These are phyloP conservation scores for Spatulosminthurus flaviceps DNA, from an alignment of 2,888 invertebrate genomes.

Conservation along the genomic window DNA sequence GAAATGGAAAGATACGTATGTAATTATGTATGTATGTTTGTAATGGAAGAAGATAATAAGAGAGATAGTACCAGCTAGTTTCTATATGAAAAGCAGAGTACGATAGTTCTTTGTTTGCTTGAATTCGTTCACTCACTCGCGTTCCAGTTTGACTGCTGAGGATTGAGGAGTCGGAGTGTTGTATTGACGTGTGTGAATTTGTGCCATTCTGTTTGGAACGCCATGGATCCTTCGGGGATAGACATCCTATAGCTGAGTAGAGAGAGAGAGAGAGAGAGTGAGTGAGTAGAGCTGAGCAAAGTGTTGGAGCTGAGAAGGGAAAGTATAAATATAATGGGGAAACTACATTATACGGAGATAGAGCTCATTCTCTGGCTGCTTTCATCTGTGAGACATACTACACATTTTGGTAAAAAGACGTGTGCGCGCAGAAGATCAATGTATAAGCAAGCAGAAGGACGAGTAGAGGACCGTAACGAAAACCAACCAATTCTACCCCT, in stretches of 20 bases:
- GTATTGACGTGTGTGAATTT: constrained; percentile 47
- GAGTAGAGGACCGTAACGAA: constrained; percentile 39
- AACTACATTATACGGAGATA: constrained; percentile 37
- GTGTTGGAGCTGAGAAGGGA: constrained; percentile 18
- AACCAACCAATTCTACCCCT: constrained; percentile 42
- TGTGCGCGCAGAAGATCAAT: constrained; percentile 50
- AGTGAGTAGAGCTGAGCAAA: constrained; percentile 16
- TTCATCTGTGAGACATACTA: constrained; percentile 46
- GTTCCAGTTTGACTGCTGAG: constrained; percentile 37
- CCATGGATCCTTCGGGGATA: constrained; percentile 42
- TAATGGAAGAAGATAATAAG: too few species aligned
- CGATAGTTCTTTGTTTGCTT: constrained; percentile 21
- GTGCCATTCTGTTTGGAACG: constrained; percentile 41
- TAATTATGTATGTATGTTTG: too few species aligned
- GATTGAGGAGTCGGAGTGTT: constrained; percentile 42
- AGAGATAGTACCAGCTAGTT: too few species aligned
- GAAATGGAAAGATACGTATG: too few species aligned
- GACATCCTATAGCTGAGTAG: background rate
- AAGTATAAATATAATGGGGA: background rate
- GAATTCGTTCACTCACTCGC: constrained; percentile 39
- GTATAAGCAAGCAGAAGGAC: constrained; percentile 42
- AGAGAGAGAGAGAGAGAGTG: background rate
- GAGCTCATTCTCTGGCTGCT: constrained; percentile 43
- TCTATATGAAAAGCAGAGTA: background rate
- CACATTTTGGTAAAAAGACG: constrained; percentile 48